Percentiles rank a stretch among this genome's conserved stretches.
phyloP scores from a whole-genome alignment of 2,888 invertebrate species.

The Amphipoea lucens region DNA sequence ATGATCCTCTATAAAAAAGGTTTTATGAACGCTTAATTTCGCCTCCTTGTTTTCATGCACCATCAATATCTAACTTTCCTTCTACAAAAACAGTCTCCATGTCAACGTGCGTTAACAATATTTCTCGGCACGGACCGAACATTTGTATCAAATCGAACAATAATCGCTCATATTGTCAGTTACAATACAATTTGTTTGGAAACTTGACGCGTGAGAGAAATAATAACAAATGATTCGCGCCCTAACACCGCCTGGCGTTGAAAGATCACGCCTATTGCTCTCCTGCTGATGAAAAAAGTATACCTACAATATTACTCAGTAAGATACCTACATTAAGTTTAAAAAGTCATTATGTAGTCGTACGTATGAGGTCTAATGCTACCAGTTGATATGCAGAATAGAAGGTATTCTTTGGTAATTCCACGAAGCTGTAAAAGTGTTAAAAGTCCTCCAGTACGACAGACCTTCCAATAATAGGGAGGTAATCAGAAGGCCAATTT shows the following conservation, averaged over 20 bases:
- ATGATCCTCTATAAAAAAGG: neutral
- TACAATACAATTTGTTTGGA: conserved; percentile 90
- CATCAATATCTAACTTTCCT: conserved; percentile 26
- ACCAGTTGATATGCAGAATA: neutral
- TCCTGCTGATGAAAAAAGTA: conserved; percentile 87
- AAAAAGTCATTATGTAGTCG: conserved; percentile 36
- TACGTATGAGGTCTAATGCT: conserved; percentile 7
- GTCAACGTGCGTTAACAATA: conserved; percentile 45
- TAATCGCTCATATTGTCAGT: conserved; percentile 90
- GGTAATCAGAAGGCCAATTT: too few species aligned
- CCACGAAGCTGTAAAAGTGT: too few species aligned
- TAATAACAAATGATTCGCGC: conserved; percentile 90
- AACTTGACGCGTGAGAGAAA: conserved; percentile 89
- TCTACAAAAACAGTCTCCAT: conserved; percentile 37
- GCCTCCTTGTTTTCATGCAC: conserved; percentile 3
- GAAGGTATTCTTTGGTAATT: neutral
- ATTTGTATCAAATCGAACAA: conserved; percentile 88
- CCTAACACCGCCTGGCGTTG: conserved; percentile 90
- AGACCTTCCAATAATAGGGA: neutral
- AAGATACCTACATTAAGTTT: conserved; percentile 62
- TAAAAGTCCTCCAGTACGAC: neutral
- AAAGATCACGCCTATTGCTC: conserved; percentile 90
- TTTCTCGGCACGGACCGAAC: conserved; percentile 71
- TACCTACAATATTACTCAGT: conserved; percentile 65
- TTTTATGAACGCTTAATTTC: conserved; percentile 5